Evolutionary conservation across 2,888 invertebrate species (phyloP).

Genomic region (Lithosia quadra): DNA sequence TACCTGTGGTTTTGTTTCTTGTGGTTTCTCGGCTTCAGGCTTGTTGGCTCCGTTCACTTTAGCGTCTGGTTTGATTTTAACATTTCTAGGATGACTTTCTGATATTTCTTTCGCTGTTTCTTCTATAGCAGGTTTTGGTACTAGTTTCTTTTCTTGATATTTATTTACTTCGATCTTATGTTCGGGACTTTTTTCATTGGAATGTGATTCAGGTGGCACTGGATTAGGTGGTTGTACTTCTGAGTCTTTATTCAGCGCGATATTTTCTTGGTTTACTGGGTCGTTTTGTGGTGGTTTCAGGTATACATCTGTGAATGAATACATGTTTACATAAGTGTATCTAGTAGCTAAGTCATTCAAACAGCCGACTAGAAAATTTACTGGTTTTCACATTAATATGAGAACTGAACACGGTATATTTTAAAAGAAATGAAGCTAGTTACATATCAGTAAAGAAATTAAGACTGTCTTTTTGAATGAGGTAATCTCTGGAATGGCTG

Average conservation of each 20-base stretch:
- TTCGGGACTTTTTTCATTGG: slow-evolving; percentile 72
- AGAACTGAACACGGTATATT: no score
- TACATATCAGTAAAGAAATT: no score
- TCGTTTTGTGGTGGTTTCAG: slow-evolving; percentile 57
- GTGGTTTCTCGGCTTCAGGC: slow-evolving; percentile 45
- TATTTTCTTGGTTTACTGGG: slow-evolving; percentile 35
- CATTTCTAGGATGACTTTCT: slow-evolving; percentile 73
- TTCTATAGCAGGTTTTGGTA: slow-evolving; percentile 61
- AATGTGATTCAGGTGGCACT: slow-evolving; percentile 76
- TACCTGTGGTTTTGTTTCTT: slow-evolving; percentile 44
- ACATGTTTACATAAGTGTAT: not conserved
- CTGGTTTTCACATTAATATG: no score
- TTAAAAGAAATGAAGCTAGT: no score
- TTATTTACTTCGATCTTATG: slow-evolving; percentile 54
- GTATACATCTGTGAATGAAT: slow-evolving; percentile 58
- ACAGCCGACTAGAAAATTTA: not conserved
- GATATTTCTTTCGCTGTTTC: slow-evolving; percentile 60
- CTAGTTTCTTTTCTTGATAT: slow-evolving; percentile 69
- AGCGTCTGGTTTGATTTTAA: slow-evolving; percentile 64
- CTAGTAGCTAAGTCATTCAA: not conserved
- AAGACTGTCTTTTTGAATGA: no score
- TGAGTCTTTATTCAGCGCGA: slow-evolving; percentile 64
- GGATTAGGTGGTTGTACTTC: slow-evolving; percentile 82
- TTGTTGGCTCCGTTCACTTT: slow-evolving; percentile 60
- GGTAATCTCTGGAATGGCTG: no score